phyloP scores from a whole-genome alignment of 2,888 invertebrate genomes.

The Ditylenchus weischeri region DNA sequence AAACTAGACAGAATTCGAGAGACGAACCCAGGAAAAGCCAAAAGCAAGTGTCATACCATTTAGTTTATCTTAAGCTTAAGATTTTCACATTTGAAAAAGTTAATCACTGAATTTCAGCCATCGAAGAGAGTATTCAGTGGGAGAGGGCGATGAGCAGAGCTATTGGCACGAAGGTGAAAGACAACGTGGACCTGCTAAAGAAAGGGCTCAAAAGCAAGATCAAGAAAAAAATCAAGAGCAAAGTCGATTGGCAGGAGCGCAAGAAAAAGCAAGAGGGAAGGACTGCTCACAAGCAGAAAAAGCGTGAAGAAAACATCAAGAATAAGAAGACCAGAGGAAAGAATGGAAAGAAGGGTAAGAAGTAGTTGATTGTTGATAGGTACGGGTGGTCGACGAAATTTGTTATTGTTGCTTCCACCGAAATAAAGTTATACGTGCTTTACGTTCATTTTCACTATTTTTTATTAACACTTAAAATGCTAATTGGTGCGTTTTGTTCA shows the following conservation, averaged over 20 bases:
- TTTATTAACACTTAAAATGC: no score
- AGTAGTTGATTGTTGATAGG: no score
- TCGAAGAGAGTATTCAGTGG: constrained; percentile 81
- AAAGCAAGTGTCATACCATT: constrained; percentile 43
- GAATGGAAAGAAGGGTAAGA: constrained; percentile 70
- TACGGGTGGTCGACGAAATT: no score
- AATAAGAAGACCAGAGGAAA: constrained; percentile 55
- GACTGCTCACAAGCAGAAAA: constrained; percentile 72
- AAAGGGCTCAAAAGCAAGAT: constrained; percentile 79
- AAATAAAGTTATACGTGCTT: no score
- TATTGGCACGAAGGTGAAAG: constrained; percentile 59
- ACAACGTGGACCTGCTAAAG: constrained; percentile 79
- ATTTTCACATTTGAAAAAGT: no score
- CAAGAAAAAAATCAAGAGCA: constrained; percentile 75
- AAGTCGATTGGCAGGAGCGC: constrained; percentile 80
- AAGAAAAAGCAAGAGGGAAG: constrained; percentile 65
- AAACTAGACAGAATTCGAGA: constrained; percentile 32
- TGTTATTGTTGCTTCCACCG: no score
- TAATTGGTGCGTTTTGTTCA: no score
- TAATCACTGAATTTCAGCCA: constrained; percentile 58
- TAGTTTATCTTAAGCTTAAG: no score
- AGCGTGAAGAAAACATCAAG: constrained; percentile 44
- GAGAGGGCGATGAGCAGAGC: constrained; percentile 76
- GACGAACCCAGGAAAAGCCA: constrained; percentile 71
- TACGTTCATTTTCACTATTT: no score